Conservation (phyloP, 2,888 invertebrate species). For the Galerucella pusilla region DNA sequence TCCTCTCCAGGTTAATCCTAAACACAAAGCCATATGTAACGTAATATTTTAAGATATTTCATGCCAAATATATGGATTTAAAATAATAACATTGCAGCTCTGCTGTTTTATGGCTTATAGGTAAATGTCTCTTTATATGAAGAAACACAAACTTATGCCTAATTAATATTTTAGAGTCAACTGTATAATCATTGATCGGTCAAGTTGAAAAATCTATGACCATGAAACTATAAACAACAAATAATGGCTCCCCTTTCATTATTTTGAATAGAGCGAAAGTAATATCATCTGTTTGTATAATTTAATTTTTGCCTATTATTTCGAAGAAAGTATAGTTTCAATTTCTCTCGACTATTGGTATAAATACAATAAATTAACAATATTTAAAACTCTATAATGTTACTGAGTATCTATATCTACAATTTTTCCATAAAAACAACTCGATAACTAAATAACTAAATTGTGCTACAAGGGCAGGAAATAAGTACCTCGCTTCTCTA, state of each 20-base stretch:
- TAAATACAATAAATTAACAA: not conserved
- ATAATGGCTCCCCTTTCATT: conserved; percentile 1
- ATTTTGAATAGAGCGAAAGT: conserved; percentile 1
- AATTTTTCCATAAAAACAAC: too few relatives aligned
- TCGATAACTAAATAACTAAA: too few relatives aligned
- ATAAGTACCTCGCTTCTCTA: too few relatives aligned
- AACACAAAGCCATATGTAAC: too few relatives aligned
- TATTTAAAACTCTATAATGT: too few relatives aligned
- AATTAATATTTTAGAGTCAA: not conserved
- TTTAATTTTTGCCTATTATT: conserved; percentile 6
- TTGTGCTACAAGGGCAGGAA: too few relatives aligned
- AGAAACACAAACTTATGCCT: not conserved
- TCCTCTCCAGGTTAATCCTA: too few relatives aligned
- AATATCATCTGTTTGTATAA: conserved; percentile 7
- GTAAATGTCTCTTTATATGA: not conserved
- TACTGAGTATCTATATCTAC: too few relatives aligned
- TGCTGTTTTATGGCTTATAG: not conserved
- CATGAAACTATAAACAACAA: conserved; percentile 8
- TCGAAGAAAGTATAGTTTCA: conserved; percentile 1
- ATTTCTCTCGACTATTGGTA: not conserved
- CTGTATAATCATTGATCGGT: not conserved
- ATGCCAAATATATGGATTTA: not conserved
- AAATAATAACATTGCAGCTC: not conserved
- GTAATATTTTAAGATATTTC: too few relatives aligned
- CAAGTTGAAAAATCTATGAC: conserved; percentile 1